Evolutionary conservation across 1,140 invertebrate species (phyloP).

Genomic region (Spodoptera frugiperda): DNA sequence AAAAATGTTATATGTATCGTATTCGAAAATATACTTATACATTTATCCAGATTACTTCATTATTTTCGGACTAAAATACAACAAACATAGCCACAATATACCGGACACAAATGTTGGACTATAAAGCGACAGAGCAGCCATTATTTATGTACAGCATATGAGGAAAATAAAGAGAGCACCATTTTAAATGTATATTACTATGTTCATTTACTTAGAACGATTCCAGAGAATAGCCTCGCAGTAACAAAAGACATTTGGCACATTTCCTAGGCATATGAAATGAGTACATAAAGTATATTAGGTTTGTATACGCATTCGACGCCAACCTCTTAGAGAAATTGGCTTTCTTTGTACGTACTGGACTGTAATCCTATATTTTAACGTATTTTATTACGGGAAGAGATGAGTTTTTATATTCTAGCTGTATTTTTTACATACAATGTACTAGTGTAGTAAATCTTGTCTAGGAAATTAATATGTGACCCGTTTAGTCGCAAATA

Average conservation of each 20-base stretch:
- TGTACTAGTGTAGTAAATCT: slow-evolving; percentile 12
- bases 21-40: no score
- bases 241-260: slow-evolving; percentile 53
- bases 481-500: background rate
- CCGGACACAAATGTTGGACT: background rate
- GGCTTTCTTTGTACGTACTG: slow-evolving; percentile 40
- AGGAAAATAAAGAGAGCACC: slow-evolving; percentile 3
- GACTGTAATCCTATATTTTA: slow-evolving; percentile 45
- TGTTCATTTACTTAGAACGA: slow-evolving; percentile 39
- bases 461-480: slow-evolving; percentile 17
- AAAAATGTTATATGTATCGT: no score
- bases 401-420: slow-evolving; percentile 25
- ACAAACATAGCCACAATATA: background rate
- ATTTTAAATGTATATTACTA: slow-evolving; percentile 35
- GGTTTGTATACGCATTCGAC: slow-evolving; percentile 49
- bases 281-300: slow-evolving; percentile 50
- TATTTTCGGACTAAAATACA: background rate
- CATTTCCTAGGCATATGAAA: slow-evolving; percentile 51
- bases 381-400: slow-evolving; percentile 34
- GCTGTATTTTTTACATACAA: slow-evolving; percentile 18
- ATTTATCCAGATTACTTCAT: no score
- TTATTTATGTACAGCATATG: background rate
- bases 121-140: slow-evolving; percentile 7
- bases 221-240: slow-evolving; percentile 22
- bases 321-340: slow-evolving; percentile 58